A percentile compares a stretch with the other conserved stretches of the same genome.
phyloP scores from a whole-genome alignment of 2,888 invertebrate species.

The Pilophorus perplexus region DNA sequence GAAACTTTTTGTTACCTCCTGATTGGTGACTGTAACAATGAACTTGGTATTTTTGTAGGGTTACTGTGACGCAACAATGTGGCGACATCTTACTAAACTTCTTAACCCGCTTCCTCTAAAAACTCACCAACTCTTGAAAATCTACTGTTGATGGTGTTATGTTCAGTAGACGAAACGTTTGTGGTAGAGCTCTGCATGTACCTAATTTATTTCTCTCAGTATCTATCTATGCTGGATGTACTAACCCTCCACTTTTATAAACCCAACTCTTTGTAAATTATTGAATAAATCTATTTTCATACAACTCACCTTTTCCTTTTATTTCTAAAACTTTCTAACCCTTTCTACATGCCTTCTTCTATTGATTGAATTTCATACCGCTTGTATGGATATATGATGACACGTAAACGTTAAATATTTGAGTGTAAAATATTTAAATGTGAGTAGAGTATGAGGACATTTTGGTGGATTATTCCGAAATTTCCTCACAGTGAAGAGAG shows the following conservation, averaged over 20 bases:
- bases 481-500: no score
- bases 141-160: conserved; percentile 1
- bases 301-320: conserved; percentile 6
- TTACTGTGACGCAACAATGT: conserved; percentile 27
- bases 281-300: conserved; percentile 20
- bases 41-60: conserved; percentile 23
- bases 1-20: neutral
- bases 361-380: no score
- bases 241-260: neutral
- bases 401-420: no score
- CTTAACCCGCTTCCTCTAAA: neutral
- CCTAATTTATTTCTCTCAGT: conserved; percentile 12
- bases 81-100: conserved; percentile 24
- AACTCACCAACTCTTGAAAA: neutral
- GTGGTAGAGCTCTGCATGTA: conserved; percentile 15
- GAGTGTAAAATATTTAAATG: no score
- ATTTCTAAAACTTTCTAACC: neutral
- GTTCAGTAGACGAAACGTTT: no score
- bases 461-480: no score
- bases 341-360: neutral
- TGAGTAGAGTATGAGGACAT: no score
- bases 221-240: neutral
- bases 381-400: no score
- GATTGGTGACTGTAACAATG: conserved; percentile 14
- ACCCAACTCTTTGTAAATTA: conserved; percentile 9